Evolutionary conservation across 2,797 vertebrate species (phyloP), one percentile per base, ranked within the genome.

Genomic region (Ptychobarbus kaznakovi): DNA sequence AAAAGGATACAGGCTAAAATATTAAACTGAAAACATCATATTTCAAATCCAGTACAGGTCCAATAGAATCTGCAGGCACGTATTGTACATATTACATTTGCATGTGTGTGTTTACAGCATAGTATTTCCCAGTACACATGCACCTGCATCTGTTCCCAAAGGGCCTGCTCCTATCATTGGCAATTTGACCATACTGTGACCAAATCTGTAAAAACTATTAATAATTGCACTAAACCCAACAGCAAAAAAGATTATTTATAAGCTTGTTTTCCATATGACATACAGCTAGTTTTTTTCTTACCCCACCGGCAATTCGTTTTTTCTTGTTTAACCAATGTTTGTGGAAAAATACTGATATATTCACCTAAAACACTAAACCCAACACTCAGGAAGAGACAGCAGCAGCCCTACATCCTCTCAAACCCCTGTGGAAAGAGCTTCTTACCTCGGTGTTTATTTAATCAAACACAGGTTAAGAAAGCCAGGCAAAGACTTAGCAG

Each of bases 11-110:
- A 77, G 63, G 25, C 38, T 58, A 56, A 32, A 84, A 42, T 1
- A 53, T 83, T 51, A n/a, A 66, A 73, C 16, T 63, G 4, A 83
- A 84, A 77, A 42, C 49, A 66, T n/a, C 1, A 40, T 66, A 73
- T 78, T 78, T 78, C 38, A 56, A 25, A 56, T 70, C 18, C 6
- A 4, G 15, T 72, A 61, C 63, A 38, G 5, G 10, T 8, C 11
- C 6, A 65, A 25, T 20, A 75, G 12, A 65, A 28, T 77, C n/a
- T 77, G 6, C 6, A 56, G 70, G 42, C 22, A 75, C 6, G 12
- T n/a, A 51, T n/a, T 75, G 6, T n/a, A 25, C 8, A 40, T 78
- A 13, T n/a, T 25, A 38, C n/a, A 42, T 79, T 68, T 35, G 13
- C 49, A 20, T 78, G 15, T 78, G 70, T 56, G 28, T 44, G 56